Conservation (phyloP, 1,140 invertebrate genomes). For the Aphidius gifuensis region DNA sequence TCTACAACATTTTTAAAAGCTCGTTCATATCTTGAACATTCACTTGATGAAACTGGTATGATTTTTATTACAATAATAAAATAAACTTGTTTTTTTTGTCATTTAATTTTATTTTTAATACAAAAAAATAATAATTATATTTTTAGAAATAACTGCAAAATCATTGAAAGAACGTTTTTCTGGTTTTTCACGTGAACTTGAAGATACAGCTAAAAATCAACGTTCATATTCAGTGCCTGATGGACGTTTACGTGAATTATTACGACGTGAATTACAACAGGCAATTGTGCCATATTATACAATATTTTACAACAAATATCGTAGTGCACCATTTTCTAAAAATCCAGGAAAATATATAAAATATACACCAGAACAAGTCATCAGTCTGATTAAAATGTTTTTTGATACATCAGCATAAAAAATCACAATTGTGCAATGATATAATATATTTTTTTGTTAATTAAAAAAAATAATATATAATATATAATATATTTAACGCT, state of each 20-base stretch:
- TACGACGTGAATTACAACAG: constrained; percentile 44
- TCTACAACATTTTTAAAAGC: constrained; percentile 48
- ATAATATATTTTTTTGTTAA: constrained; percentile 2
- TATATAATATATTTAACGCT: neutral
- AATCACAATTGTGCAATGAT: constrained; percentile 12
- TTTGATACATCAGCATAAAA: constrained; percentile 77
- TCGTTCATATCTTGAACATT: constrained; percentile 42
- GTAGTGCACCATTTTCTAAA: constrained; percentile 74
- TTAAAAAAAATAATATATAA: constrained; percentile 10
- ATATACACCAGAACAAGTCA: constrained; percentile 82
- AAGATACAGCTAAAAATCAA: constrained; percentile 82
- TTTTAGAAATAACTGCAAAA: constrained; percentile 56
- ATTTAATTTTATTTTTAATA: no score
- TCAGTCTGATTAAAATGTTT: constrained; percentile 74
- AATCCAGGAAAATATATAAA: constrained; percentile 94
- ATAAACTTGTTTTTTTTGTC: no score
- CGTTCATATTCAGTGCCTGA: constrained; percentile 92
- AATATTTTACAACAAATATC: constrained; percentile 71
- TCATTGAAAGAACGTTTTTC: constrained; percentile 84
- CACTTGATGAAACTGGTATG: constrained; percentile 46
- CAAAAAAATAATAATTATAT: neutral
- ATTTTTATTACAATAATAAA: constrained; percentile 1
- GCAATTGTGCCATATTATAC: constrained; percentile 78
- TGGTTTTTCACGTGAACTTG: constrained; percentile 95
- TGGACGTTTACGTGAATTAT: constrained; percentile 73